phyloP scores from a whole-genome alignment of 2,113 vertebrate species.

The Seriola dumerili region DNA sequence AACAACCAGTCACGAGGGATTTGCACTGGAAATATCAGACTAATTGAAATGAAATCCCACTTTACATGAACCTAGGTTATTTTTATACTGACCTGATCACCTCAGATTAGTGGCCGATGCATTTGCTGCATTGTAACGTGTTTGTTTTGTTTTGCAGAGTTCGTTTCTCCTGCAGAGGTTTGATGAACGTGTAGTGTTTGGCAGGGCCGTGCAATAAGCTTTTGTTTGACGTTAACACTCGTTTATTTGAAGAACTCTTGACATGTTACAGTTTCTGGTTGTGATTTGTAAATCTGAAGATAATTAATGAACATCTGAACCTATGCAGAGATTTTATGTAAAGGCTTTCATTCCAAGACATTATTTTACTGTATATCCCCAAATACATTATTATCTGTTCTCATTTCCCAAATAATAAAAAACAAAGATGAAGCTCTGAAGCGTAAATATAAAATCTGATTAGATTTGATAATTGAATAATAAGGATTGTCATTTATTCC shows the following conservation, averaged over 20 bases:
- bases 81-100: no score
- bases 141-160: not conserved
- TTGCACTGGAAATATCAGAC: no score
- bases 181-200: not conserved
- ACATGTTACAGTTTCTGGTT: not conserved
- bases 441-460: slow-evolving; percentile 35
- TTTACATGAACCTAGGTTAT: no score
- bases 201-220: slow-evolving; percentile 50
- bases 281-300: not conserved
- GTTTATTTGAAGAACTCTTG: not conserved
- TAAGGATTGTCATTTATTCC: not conserved
- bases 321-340: not conserved
- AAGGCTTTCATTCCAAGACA: not conserved
- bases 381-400: not conserved
- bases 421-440: not conserved
- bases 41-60: no score
- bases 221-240: not conserved
- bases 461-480: slow-evolving; percentile 13
- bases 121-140: no score
- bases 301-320: not conserved
- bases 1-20: no score
- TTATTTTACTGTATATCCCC: no score
- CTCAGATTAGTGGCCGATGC: no score
- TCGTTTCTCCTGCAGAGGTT: not conserved
- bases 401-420: not conserved